Base-by-base conservation (phyloP, 2,888 invertebrate genomes). In the Ypsolopha sequella region DNA sequence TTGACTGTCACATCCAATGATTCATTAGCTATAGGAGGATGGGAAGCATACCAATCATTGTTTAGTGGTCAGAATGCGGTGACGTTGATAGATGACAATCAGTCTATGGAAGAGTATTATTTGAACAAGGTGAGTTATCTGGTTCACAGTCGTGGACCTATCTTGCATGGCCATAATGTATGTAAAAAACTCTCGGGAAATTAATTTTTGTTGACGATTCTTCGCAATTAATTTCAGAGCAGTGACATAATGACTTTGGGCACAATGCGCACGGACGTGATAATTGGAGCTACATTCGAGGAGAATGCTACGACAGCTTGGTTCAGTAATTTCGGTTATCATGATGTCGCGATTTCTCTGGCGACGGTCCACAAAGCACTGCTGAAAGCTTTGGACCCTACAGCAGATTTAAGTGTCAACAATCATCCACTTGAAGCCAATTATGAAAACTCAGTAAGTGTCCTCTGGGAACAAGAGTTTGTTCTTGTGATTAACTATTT, bases 321-420 rank as follows among this genome's bases (percentile, higher is more conserved):
- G 89, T 93, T 94, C 73, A 95, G 95, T 64, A 94, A 93, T 67
- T 92, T 94, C 64, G 92, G 93, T 0, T 91, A 89, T 62, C 95
- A 95, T 66, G 89, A 91, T 47, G 89, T 92, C 0, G 91, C 92
- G 0, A 82, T 91, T 0, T 87, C 93, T 0, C 70, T 95, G 4
- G 88, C 90, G 47, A 69, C 90, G 10, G 75, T 91, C 0, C 88
- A 93, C 60, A 88, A 89, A 54, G 90, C 92, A 0, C 67, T 93
- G 41, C 82, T 92, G 0, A 84, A 78, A 58, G 69, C 76, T 1
- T 58, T 67, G 36, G 65, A 68, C 35, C 69, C 85, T 3, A 65
- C 66, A 0, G 80, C 89, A 1, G 66, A 68, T 13, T 73, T 90
- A 0, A 70, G 65, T 10, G 87, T 92, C 0, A 80, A 76, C 41